Evolutionary conservation across 1,140 invertebrate species (phyloP), one percentile per base, ranked within the genome.

Genomic region (Theocolax elegans): DNA sequence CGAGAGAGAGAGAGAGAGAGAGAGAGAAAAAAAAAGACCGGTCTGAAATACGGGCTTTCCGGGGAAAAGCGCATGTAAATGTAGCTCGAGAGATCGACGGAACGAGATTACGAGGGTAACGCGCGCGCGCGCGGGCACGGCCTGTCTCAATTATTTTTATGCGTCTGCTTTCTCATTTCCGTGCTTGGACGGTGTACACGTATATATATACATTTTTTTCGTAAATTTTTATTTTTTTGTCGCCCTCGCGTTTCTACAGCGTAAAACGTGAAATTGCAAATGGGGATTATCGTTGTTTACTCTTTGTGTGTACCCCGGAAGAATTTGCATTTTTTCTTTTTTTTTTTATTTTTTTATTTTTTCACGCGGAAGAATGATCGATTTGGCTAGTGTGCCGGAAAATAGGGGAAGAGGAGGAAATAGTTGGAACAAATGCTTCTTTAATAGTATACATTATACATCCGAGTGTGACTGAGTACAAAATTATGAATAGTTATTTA

Each of bases 121-220:
- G 60, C 44, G 44, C 60, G 38, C 10, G 35, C 42, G 17, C 48
- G 49, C 23, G 19, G 35, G 38, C 51, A 23, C 27, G 23, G 12
- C 29, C 54, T 68, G 29, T 68, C 66, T 68, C 66, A 68, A 68
- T 68, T 68, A 68, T 68, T 68, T 68, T 60, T 60, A 60, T 29
- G 44, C 46, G 40, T 56, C 19, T 58, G 51, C 64, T 46, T 25
- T n/a, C 9, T 53, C 31, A 17, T 35, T 21, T 44, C 17, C n/a
- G 31, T 31, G 29, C 53, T n/a, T 19, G 13, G n/a, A 9, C 35
- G 46, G 21, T 29, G n/a, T 17, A 9, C 21, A 31, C 4, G 12
- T 46, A 17, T 9, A 13, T 31, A 3, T 15, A 54, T 23, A 17
- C 48, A n/a, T n/a, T 48, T 46, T 67, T 56, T n/a, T n/a, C n/a